Conservation (phyloP, 2,113 vertebrate genomes). For the Rynchops niger region DNA sequence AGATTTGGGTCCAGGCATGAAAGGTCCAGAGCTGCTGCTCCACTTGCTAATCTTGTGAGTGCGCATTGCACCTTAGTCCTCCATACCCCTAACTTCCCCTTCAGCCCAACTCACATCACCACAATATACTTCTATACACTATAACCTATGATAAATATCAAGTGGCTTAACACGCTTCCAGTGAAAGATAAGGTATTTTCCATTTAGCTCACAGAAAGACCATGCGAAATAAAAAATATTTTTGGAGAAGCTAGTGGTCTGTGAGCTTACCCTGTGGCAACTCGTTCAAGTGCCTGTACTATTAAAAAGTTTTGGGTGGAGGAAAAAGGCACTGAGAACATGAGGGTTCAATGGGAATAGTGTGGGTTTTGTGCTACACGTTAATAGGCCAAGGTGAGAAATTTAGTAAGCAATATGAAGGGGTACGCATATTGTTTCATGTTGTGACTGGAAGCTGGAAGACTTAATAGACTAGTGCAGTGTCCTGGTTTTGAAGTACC, state of each 20-base stretch:
- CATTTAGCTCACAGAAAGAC: background rate
- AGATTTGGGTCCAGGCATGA: background rate
- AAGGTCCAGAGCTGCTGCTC: background rate
- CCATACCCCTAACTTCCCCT: background rate
- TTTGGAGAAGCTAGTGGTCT: background rate
- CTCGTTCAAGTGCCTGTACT: background rate
- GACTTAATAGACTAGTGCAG: background rate
- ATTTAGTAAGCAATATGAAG: background rate
- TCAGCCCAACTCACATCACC: background rate
- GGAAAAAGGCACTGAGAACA: background rate
- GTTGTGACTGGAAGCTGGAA: background rate
- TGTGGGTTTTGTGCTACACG: fast-evolving
- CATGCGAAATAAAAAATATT: background rate
- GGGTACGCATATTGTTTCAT: background rate
- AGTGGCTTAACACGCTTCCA: background rate
- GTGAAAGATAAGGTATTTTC: background rate
- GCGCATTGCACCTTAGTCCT: background rate
- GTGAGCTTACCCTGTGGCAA: background rate
- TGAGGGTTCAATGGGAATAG: background rate
- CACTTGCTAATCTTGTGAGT: background rate
- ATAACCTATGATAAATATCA: background rate
- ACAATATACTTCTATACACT: background rate
- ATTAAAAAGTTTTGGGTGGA: background rate
- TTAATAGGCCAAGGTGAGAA: background rate
- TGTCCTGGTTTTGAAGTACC: background rate